phyloP scores from a whole-genome alignment of 2,888 invertebrate genomes.

The Drepanosiphum platanoidis region DNA sequence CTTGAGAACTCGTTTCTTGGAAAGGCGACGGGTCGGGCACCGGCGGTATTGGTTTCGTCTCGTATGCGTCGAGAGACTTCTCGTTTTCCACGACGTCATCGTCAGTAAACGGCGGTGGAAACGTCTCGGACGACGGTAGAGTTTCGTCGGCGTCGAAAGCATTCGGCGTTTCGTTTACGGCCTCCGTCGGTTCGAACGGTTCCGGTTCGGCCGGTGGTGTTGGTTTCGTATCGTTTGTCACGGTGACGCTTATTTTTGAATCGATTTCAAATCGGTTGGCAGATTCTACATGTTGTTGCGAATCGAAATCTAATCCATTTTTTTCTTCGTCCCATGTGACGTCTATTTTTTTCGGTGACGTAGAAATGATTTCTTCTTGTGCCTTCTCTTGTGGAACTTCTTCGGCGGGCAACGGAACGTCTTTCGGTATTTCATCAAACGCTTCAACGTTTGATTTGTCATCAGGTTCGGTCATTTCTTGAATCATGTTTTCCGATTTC shows the following conservation, averaged over 20 bases:
- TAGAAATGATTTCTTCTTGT: background rate
- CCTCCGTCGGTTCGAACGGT: background rate
- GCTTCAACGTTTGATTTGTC: background rate
- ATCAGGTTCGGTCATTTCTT: constrained; percentile 37
- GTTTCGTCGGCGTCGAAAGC: background rate
- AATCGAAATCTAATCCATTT: constrained; percentile 39
- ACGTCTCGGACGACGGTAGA: background rate
- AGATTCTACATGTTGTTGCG: background rate
- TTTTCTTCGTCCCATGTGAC: constrained; percentile 27
- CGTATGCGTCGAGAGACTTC: background rate
- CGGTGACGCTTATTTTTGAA: background rate
- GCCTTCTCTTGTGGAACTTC: background rate
- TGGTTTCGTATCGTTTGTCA: background rate
- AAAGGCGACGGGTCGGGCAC: constrained; percentile 43
- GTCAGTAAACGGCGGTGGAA: background rate
- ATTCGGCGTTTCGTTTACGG: background rate
- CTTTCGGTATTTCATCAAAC: background rate
- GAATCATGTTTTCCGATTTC: constrained; percentile 2
- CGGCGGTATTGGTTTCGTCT: constrained; percentile 26
- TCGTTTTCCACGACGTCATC: background rate
- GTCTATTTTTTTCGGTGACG: background rate
- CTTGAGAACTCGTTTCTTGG: constrained; percentile 20
- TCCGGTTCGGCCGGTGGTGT: background rate
- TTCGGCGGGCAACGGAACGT: background rate
- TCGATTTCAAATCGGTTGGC: background rate